Conservation (phyloP, 2,113 vertebrate species). For the Arenaria interpres region DNA sequence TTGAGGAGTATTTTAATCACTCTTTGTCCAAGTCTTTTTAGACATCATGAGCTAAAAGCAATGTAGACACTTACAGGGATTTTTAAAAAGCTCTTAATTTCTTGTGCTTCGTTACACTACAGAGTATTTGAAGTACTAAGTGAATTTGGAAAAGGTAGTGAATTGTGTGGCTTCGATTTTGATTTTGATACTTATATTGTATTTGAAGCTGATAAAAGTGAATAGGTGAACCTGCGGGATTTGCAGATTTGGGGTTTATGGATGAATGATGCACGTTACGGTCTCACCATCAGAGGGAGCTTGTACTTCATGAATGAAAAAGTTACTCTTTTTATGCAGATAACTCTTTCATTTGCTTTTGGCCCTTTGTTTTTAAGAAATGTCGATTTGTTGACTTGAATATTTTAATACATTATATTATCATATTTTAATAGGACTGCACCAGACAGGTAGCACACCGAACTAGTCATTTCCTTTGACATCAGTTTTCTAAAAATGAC, state of each 20-base stretch:
- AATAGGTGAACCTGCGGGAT: background rate
- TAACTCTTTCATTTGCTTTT: background rate
- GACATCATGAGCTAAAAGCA: background rate
- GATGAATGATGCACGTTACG: background rate
- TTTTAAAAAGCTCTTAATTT: background rate
- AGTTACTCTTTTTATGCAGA: background rate
- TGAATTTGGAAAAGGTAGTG: background rate
- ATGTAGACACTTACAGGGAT: background rate
- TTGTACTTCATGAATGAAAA: background rate
- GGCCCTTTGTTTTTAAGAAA: background rate
- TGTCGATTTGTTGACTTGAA: background rate
- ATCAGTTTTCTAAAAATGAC: background rate
- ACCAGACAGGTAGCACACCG: background rate
- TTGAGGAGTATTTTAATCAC: background rate
- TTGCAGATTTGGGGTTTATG: background rate
- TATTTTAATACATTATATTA: background rate
- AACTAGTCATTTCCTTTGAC: background rate
- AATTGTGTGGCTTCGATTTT: background rate
- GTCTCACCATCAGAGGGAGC: constrained; percentile 33
- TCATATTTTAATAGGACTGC: background rate
- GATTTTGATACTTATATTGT: background rate
- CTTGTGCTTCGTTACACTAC: background rate
- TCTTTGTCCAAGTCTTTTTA: background rate
- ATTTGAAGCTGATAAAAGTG: background rate
- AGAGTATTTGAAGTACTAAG: background rate